Evolutionary conservation across 2,797 vertebrate genomes (phyloP), one percentile per base, ranked within the genome.

Genomic region (Periparus ater): DNA sequence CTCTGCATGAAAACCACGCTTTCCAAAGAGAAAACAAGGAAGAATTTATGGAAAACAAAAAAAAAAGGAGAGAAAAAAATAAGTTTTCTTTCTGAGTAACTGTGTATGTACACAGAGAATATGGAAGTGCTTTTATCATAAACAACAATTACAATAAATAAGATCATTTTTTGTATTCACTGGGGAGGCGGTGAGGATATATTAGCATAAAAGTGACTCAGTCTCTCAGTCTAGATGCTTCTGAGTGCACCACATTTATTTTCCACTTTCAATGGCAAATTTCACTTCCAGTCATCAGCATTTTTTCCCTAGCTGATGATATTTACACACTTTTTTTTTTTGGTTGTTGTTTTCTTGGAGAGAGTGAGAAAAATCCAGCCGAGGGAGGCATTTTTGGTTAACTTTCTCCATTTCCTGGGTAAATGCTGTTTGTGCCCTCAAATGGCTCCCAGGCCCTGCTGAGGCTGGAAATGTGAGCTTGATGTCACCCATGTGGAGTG

Each of bases 161-260:
- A 86, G 42, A 40, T 23, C 25, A 10, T 68, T 93, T 91, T 47
- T 40, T 0, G 0, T 30, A 50, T 15, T 57, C 86, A 23, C 80
- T 47, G 30, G 92, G 80, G 85, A 91, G 53, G 58, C 16, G 29
- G 51, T 2, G 30, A 62, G 89, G 66, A 65, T 4, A 1, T 19
- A 47, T 93, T 67, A 86, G 17, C 83, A 90, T 68, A 68, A 36
- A 81, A 91, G 70, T 88, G 83, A 75, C 54, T 95, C 91, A 91
- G 34, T 29, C 19, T 62, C 30, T n/a, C 3, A 19, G 34, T 81
- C 81, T 87, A 34, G 54, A 57, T 93, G 29, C 17, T 71, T 77
- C 80, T 84, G 42, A 84, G 48, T 36, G 58, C n/a, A 65, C 14
- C n/a, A 65, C 61, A 40, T 84, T 91, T 78, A n/a, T 94, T 88